A percentile compares a stretch with the other conserved stretches of the same genome.
phyloP scores from a whole-genome alignment of 64 coral and sea anemone species.

The Dendronephthya gigantea region DNA sequence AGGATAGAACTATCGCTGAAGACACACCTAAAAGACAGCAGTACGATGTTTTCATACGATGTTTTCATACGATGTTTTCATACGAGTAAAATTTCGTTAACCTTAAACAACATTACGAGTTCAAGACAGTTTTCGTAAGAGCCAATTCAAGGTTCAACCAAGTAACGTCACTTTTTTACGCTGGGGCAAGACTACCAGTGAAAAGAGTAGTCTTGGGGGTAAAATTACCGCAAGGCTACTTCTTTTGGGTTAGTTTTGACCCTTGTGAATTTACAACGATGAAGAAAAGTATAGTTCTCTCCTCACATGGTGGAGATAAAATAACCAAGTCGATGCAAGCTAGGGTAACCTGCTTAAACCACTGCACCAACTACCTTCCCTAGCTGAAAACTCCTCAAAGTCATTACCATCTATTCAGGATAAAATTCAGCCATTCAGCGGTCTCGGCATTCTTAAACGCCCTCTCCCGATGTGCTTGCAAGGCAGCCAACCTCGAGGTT shows the following conservation, averaged over 20 bases:
- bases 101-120: neutral
- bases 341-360: too few species aligned
- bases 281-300: too few species aligned
- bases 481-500: conserved; percentile 5
- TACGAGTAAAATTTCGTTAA: neutral
- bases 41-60: neutral
- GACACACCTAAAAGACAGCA: conserved; percentile 35
- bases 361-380: too few species aligned
- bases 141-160: too few species aligned
- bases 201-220: too few species aligned
- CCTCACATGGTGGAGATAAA: neutral
- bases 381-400: neutral
- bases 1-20: conserved; percentile 51
- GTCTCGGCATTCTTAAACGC: conserved; percentile 50
- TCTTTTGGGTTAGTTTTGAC: too few species aligned
- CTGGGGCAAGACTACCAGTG: too few species aligned
- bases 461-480: conserved; percentile 24
- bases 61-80: neutral
- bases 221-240: too few species aligned
- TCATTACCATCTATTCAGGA: conserved; percentile 60
- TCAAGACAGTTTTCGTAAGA: too few species aligned
- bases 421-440: conserved; percentile 55
- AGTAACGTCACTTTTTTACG: too few species aligned
- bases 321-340: neutral
- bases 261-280: too few species aligned